phyloP scores from a whole-genome alignment of 2,797 vertebrate species.

The Jordanella pulchra region DNA sequence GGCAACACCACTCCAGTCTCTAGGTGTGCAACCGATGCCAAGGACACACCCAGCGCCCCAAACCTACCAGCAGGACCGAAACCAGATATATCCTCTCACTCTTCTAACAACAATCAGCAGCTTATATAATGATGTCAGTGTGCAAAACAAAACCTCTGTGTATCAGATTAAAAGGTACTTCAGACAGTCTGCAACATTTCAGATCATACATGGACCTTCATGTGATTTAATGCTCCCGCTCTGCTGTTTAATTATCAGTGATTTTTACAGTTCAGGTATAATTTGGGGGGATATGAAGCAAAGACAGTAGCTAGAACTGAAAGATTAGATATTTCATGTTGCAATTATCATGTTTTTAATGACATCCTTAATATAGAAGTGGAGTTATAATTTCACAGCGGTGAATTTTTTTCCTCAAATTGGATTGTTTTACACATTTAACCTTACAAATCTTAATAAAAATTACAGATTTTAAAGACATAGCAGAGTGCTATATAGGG shows the following conservation, averaged over 20 bases:
- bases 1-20: neutral
- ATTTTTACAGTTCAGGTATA: constrained; percentile 7
- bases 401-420: constrained; percentile 18
- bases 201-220: neutral
- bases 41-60: constrained; percentile 49
- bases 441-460: constrained; percentile 23
- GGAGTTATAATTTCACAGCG: constrained; percentile 15
- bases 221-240: neutral
- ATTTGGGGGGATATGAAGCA: constrained; percentile 22
- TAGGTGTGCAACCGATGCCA: constrained; percentile 59
- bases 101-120: constrained; percentile 15
- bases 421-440: constrained; percentile 37
- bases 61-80: constrained; percentile 65
- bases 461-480: neutral
- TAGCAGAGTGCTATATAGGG: neutral
- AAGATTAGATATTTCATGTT: neutral
- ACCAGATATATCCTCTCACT: constrained; percentile 12
- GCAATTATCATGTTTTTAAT: too few species aligned
- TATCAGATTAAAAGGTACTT: constrained; percentile 28
- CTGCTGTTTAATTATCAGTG: neutral
- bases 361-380: too few species aligned
- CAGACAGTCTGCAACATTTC: constrained; percentile 3
- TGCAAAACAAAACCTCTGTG: constrained; percentile 4
- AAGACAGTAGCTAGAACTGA: constrained; percentile 7
- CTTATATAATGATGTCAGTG: constrained; percentile 53